Base-by-base conservation (phyloP, 2,888 invertebrate genomes). In the Hecatera dysodea region DNA sequence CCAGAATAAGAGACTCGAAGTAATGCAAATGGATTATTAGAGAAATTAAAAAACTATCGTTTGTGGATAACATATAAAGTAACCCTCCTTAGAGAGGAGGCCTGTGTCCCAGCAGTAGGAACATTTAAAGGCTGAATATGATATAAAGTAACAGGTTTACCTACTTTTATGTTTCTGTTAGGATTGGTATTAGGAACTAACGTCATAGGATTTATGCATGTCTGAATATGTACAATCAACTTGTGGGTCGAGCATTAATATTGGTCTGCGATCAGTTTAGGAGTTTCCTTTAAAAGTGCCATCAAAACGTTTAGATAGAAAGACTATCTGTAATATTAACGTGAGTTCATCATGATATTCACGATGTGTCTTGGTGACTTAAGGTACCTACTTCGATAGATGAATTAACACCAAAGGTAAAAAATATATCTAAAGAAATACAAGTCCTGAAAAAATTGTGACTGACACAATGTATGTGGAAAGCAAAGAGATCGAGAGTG, bases 201-300 rank as follows among this genome's bases (percentile, higher is more conserved):
- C 17, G 33, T 17, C 55, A 56, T 75, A 46, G 39, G 55, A 75
- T 56, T n/a, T 27, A 36, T 44, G 55, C 68, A 44, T 68, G 56
- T 44, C 69, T 76, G 68, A 75, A 55, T 72, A 46, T 67, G 19
- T n/a, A 55, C 27, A 56, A 67, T 46, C 39, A 42, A 55, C n/a
- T 68, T 42, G 33, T 56, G 36, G 27, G 22, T 36, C 29, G 17
- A 59, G 19, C 33, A 75, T 68, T 48, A 46, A 67, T 42, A 67
- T 56, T 48, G 27, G 22, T 29, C 46, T 15, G 24, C 33, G 22
- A 59, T 19, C 39, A 12, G 17, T 44, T 22, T 19, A 22, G 63
- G 12, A 42, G n/a, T 33, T 39, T 19, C 12, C 5, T 33, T 39
- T 17, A 6, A 17, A 46, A 19, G 9, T 52, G 15, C 17, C 27